Evolutionary conservation across 2,888 invertebrate species (phyloP).

Genomic region (Protonemura montana): DNA sequence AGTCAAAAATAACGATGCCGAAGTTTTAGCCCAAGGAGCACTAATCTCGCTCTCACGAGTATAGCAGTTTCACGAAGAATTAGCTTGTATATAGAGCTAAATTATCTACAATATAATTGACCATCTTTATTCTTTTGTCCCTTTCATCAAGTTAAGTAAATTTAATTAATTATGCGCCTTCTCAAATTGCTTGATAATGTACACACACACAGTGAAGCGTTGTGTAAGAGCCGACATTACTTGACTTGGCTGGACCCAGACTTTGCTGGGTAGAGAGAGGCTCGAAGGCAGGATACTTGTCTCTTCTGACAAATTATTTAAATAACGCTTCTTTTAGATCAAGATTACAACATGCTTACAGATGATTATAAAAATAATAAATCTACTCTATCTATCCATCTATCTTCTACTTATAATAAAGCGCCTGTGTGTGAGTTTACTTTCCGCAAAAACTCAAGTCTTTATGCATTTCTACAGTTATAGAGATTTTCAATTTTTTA

Average conservation of each 20-base stretch:
- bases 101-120: constrained; percentile 8
- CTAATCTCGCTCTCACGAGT: constrained; percentile 1
- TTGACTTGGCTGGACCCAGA: not conserved
- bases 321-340: not conserved
- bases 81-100: not conserved
- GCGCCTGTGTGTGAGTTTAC: no score
- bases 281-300: not conserved
- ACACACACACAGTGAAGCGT: not conserved
- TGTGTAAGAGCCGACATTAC: not conserved
- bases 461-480: no score
- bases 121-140: constrained; percentile 14
- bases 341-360: not conserved
- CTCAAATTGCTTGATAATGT: constrained; percentile 7
- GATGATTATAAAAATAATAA: not conserved
- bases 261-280: not conserved
- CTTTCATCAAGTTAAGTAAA: constrained; percentile 19
- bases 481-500: no score
- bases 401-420: no score
- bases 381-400: no score
- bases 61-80: constrained; percentile 23
- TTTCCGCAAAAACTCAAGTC: no score
- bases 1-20: not conserved
- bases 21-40: not conserved
- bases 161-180: constrained; percentile 20
- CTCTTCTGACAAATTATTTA: not conserved